These are phyloP conservation scores for Dolichallabes microphthalmus DNA, from an alignment of 2,113 vertebrate species.

Conservation along the genomic window DNA sequence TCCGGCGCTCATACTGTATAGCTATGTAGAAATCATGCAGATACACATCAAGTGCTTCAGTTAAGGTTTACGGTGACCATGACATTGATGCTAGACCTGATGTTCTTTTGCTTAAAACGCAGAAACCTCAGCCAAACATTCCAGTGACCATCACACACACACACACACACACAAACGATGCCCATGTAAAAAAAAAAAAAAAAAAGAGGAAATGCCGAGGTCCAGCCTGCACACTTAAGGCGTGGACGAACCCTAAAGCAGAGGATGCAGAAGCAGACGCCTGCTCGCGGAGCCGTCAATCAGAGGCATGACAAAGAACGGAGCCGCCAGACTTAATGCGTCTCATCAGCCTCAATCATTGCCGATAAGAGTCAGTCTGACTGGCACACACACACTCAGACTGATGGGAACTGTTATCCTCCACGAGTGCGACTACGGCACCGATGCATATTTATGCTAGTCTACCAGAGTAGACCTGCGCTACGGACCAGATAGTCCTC, in stretches of 20 bases:
- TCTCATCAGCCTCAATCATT: conserved; percentile 58
- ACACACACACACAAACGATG: not conserved
- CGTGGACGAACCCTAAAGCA: conserved; percentile 28
- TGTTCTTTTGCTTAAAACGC: not conserved
- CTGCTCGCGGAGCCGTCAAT: conserved; percentile 46
- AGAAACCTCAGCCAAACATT: not conserved
- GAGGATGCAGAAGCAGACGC: conserved; percentile 35
- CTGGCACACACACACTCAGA: conserved; percentile 38
- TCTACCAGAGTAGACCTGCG: not conserved
- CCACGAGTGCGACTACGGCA: conserved; percentile 17
- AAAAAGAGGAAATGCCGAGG: too few species aligned
- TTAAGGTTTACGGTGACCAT: not conserved
- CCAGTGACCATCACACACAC: not conserved
- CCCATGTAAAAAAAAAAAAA: too few species aligned
- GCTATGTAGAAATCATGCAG: not conserved
- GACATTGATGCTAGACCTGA: too few species aligned
- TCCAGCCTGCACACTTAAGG: not conserved
- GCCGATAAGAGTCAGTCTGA: conserved; percentile 54
- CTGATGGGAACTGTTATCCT: conserved; percentile 47
- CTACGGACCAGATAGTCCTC: not conserved
- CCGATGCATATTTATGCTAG: conserved; percentile 42
- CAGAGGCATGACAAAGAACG: conserved; percentile 43
- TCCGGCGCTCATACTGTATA: not conserved
- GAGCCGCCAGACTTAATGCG: conserved; percentile 42
- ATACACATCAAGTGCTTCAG: not conserved